Percentiles rank a stretch among this genome's conserved stretches.
These are phyloP conservation scores for Epiblema foenella DNA, from an alignment of 2,888 invertebrate genomes.

Conservation along the genomic window DNA sequence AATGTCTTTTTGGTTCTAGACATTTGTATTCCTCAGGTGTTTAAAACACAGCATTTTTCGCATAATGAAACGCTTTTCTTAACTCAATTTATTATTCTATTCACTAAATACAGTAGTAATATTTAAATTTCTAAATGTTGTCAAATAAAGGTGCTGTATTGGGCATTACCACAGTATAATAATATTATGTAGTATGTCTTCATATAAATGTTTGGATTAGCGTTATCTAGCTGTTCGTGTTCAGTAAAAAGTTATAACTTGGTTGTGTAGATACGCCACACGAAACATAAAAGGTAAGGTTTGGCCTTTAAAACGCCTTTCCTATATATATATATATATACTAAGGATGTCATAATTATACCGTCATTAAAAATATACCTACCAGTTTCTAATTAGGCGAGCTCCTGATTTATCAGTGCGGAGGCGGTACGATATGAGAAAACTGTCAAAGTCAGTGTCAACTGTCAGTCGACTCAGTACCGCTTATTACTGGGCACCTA, in stretches of 20 bases:
- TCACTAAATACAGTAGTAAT: constrained; percentile 40
- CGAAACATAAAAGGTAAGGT: background rate
- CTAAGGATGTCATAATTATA: too few species aligned
- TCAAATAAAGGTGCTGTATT: background rate
- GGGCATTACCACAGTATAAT: background rate
- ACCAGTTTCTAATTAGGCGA: background rate
- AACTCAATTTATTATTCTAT: constrained; percentile 34
- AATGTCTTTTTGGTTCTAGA: background rate
- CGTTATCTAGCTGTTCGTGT: background rate
- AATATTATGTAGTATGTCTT: constrained; percentile 10
- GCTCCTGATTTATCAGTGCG: too few species aligned
- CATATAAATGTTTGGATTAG: background rate
- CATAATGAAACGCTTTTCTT: constrained; percentile 38
- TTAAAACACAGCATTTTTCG: constrained; percentile 15
- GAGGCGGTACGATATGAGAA: too few species aligned
- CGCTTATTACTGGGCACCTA: too few species aligned
- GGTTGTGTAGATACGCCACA: background rate
- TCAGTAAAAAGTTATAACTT: background rate
- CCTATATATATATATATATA: too few species aligned
- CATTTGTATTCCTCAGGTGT: background rate
- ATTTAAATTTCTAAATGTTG: constrained; percentile 36
- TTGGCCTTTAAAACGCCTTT: background rate
- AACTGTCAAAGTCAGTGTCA: too few species aligned
- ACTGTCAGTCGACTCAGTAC: too few species aligned
- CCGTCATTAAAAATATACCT: background rate